Evolutionary conservation across 2,888 invertebrate genomes (phyloP), one percentile per base, ranked within the genome.

Genomic region (Eugnorisma glareosa): DNA sequence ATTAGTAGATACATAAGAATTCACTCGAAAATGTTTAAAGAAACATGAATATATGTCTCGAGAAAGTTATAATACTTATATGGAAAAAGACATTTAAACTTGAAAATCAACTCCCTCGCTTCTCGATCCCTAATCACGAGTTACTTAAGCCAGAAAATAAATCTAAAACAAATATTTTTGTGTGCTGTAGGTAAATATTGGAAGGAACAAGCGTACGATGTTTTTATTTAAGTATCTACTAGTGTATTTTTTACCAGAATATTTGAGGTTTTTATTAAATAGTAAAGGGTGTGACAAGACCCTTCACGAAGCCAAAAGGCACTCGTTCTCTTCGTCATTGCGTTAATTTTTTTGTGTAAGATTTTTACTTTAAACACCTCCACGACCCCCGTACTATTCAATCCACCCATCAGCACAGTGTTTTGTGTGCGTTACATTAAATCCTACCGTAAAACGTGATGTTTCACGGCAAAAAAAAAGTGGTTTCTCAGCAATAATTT

Each of bases 1-100:
- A 57, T 73, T 73, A 72, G 35, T 35, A n/a, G 11, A 35, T 31
- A 73, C 73, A 73, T 18, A 57, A 54, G 18, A 54, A 69, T 40
- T 69, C 40, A 54, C 73, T 70, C 31, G n/a, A 54, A 73, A 7
- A 43, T 43, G 15, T 37, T 67, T n/a, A 37, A 8, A 51, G n/a
- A 24, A 48, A 67, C 15, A 51, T 67, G 18, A 61, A 61, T n/a
- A 31, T n/a, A 43, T 24, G 31, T 71, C 18, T n/a, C 18, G 31
- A 6, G 11, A 43, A 35, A 61, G 43, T 43, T 35, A 21, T 31
- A 54, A 13, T 28, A 40, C 57, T 2, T 13, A n/a, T 15, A n/a
- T 28, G n/a, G 28, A 51, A 67, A 37, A 48, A 15, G 7, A 51
- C 28, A 40, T 31, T 69, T 73, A 31, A 69, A 40, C 51, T 73